Conservation (phyloP, 2,888 invertebrate genomes). For the Eristalinus sepulchralis region DNA sequence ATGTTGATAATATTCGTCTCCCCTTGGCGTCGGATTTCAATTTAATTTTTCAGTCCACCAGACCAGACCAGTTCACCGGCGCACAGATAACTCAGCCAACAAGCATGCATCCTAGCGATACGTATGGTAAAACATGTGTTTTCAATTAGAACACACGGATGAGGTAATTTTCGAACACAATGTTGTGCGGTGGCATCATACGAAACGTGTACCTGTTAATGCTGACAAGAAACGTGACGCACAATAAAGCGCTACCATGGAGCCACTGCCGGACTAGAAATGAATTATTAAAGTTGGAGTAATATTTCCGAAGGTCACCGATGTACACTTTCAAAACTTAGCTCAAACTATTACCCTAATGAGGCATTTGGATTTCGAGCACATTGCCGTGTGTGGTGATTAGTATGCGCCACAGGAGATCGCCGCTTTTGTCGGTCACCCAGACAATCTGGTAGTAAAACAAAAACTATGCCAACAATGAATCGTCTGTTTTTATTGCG, state of each 20-base stretch:
- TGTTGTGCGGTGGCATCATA: not conserved
- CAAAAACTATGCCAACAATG: not conserved
- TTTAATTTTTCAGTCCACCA: not conserved
- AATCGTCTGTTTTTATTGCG: not conserved
- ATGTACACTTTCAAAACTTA: not conserved
- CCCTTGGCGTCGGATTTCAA: not conserved
- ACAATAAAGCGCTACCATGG: not conserved
- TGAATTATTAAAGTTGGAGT: not conserved
- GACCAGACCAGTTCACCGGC: not conserved
- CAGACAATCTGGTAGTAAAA: not conserved
- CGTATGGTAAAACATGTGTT: constrained; percentile 9
- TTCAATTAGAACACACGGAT: constrained; percentile 10
- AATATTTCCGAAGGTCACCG: not conserved
- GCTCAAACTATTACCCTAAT: not conserved
- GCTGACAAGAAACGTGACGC: constrained; percentile 5
- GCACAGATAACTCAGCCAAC: not conserved
- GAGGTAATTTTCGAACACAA: constrained; percentile 4
- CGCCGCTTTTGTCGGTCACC: not conserved
- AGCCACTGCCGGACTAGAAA: not conserved
- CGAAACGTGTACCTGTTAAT: not conserved
- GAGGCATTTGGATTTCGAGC: not conserved
- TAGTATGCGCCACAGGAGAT: not conserved
- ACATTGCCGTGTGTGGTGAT: not conserved
- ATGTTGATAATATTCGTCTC: not conserved
- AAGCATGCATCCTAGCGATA: not conserved